Base-by-base conservation (phyloP, 1,140 invertebrate species). In the Aphelenchoides fujianensis region DNA sequence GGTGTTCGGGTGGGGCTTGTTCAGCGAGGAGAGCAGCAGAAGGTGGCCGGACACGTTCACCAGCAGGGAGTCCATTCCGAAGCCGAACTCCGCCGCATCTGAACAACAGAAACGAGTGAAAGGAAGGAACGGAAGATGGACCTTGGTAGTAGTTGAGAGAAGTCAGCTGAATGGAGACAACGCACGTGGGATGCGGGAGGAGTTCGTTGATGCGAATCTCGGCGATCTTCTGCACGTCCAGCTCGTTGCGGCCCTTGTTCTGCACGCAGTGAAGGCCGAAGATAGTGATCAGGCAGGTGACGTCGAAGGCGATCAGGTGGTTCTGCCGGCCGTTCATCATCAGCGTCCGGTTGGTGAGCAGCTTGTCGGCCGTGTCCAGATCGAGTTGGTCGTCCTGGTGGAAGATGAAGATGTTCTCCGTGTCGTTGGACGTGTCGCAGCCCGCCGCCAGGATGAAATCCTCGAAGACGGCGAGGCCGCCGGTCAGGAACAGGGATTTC, bases 401-500 rank as follows among this genome's bases (percentile, higher is more conserved):
- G 85, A 85, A 79, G 59, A 80, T 41, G 71, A 75, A 75, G 70
- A 98, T 89, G 86, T 97, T 93, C 84, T 97, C 94, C 79, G 91
- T 90, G 68, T 88, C 85, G 66, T 92, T 91, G 32, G 92, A 85
- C 52, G 94, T 88, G 76, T 93, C 93, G 84, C 93, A 95, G 85
- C 93, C 94, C 59, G 91, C 91, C 48, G 89, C 87, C 75, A 92
- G 88, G 27, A 92, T 86, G 79, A 88, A 89, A 74, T 92, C 90
- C 48, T 90, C 88, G 91, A 95, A 97, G 93, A 96, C 97, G 5
- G 96, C 87, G 79, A 98, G 88, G 5, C 95, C 96, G 28, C 95
- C 96, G 28, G 92, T 93, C 1, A 98, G 94, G 37, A 95, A 91
- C 87, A 99, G 95, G 86, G 97, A 94, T 82, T 91, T 90, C 87